Evolutionary conservation across 2,888 invertebrate genomes (phyloP).

Genomic region (Eupithecia tripunctaria): DNA sequence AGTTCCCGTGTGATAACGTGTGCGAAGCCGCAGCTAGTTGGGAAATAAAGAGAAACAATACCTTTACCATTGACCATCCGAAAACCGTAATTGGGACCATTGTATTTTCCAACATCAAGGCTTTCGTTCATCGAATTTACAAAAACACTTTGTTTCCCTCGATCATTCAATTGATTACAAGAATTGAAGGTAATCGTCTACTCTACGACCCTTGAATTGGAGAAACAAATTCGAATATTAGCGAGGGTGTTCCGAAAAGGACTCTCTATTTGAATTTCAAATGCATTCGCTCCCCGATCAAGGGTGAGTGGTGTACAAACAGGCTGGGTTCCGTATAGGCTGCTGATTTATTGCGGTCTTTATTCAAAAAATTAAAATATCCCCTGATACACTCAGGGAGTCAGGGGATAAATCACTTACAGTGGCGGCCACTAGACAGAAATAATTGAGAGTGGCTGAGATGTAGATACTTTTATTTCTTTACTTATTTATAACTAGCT

Average conservation of each 20-base stretch:
- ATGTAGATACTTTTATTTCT: too few relatives aligned
- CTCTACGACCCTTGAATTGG: conserved; percentile 38
- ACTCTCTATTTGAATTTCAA: conserved; percentile 53
- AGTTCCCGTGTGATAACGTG: too few relatives aligned
- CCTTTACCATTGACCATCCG: background rate
- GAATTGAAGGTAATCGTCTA: conserved; percentile 2
- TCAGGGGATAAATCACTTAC: background rate
- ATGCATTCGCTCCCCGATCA: conserved; percentile 35
- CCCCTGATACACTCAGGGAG: background rate
- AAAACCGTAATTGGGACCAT: background rate
- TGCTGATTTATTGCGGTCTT: conserved; percentile 1
- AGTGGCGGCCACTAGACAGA: background rate
- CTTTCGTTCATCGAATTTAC: background rate
- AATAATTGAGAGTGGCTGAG: background rate
- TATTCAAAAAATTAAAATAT: conserved; percentile 7
- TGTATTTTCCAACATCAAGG: background rate
- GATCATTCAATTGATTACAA: conserved; percentile 1
- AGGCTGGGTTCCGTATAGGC: conserved; percentile 17
- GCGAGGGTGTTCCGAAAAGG: conserved; percentile 51
- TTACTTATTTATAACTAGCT: too few relatives aligned
- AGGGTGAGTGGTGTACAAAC: background rate
- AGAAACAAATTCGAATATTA: conserved; percentile 51
- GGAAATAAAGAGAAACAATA: background rate
- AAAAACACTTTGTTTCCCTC: background rate
- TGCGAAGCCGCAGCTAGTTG: background rate